Percentiles rank a stretch among this genome's conserved stretches.
Conservation (phyloP, 2,888 invertebrate genomes). For the Drosophila merina region DNA sequence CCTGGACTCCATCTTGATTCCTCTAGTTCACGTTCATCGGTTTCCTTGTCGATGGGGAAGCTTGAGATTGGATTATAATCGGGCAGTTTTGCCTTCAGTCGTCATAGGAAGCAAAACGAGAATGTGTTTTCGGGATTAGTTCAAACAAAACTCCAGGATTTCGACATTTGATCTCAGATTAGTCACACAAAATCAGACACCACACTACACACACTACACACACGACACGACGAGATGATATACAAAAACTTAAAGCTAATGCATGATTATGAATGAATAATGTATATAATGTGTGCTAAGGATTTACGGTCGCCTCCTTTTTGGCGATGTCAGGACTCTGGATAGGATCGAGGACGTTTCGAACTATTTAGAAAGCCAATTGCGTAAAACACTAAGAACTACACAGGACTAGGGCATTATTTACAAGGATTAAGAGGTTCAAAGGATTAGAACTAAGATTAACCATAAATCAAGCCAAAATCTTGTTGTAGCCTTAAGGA, state of each 20-base stretch:
- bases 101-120: conserved; percentile 76
- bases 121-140: conserved; percentile 68
- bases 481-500: conserved; percentile 9
- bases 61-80: conserved; percentile 85
- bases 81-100: conserved; percentile 84
- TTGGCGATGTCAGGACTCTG: conserved; percentile 4
- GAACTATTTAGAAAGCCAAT: conserved; percentile 49
- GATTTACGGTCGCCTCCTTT: conserved; percentile 17
- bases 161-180: conserved; percentile 54
- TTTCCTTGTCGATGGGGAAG: conserved; percentile 84
- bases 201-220: conserved; percentile 41
- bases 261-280: conserved; percentile 78
- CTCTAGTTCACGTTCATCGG: conserved; percentile 87
- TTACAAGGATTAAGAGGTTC: conserved; percentile 39
- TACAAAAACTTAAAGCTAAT: conserved; percentile 73
- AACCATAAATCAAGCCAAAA: conserved; percentile 5
- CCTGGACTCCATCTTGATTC: conserved; percentile 97
- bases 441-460: conserved; percentile 5
- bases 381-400: conserved; percentile 37
- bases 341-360: conserved; percentile 9
- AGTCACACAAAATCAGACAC: conserved; percentile 51
- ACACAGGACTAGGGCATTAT: conserved; percentile 46
- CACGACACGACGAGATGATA: conserved; percentile 54
- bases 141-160: conserved; percentile 63
- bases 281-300: conserved; percentile 64